phyloP scores from a whole-genome alignment of 1,140 invertebrate species.

The Polyergus mexicanus region DNA sequence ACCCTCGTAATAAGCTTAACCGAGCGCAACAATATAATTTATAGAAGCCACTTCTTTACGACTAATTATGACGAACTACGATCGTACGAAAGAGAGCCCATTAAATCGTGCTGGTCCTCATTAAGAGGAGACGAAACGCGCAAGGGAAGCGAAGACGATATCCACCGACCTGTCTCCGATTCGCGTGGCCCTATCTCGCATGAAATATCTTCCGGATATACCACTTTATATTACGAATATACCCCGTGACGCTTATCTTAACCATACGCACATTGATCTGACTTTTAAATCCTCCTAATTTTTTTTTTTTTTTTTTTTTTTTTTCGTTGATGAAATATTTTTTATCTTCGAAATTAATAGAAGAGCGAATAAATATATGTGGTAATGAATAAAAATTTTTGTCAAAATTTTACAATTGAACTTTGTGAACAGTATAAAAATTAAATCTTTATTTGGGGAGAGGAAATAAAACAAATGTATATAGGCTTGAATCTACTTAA shows the following conservation, averaged over 20 bases:
- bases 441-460: neutral
- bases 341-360: neutral
- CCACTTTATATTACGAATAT: neutral
- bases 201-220: conserved; percentile 25
- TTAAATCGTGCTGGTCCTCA: conserved; percentile 45
- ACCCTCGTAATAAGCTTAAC: conserved; percentile 75
- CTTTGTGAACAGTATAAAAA: neutral
- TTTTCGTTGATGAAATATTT: neutral
- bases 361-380: neutral
- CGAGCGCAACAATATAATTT: conserved; percentile 68
- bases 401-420: neutral
- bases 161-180: conserved; percentile 33
- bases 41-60: conserved; percentile 70
- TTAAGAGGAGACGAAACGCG: conserved; percentile 43
- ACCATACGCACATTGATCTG: neutral
- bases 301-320: neutral
- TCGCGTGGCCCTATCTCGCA: neutral
- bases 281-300: neutral
- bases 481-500: neutral
- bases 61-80: conserved; percentile 67
- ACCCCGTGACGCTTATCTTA: neutral
- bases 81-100: conserved; percentile 35
- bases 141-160: neutral
- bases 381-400: neutral
- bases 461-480: neutral